Base-by-base conservation (phyloP, 2,888 invertebrate species). In the Macrosoma leucophasiata region DNA sequence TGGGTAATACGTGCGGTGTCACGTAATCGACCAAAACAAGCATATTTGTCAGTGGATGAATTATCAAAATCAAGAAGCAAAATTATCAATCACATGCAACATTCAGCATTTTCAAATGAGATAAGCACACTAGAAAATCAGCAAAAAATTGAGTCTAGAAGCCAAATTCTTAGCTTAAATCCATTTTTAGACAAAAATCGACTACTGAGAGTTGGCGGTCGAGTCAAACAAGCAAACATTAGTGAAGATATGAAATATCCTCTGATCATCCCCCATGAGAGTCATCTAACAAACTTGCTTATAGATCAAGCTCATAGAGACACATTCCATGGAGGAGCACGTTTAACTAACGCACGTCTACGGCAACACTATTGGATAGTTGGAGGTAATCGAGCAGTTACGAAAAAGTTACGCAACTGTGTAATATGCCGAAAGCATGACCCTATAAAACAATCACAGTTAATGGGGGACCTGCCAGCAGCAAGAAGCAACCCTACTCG, bases 391-490 rank as follows among this genome's bases (percentile, higher is more conserved):
- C 31, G 33, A 12, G 11, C 38, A 13, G 32, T 39, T 0, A 49
- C 41, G 20, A 43, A 46, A 12, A 21, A 23, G 3, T 7, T 43
- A n/a, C 24, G 37, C 5, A 13, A 18, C 2, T 46, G 45, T 10
- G 23, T 45, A 2, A 41, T 11, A 1, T 48, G 43, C 13, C 14
- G 31, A 6, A 30, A 25, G 26, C 14, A 43, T 9, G 24, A 40
- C 2, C 36, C 39, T 8, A 15, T 3, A 7, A 37, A 20, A 11
- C 37, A 37, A 25, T 5, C 33, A 6, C 43, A 43, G 11, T 5
- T 44, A 7, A 41, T 39, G 36, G 45, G 38, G 20, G 41, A 44
- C 18, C 15, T 47, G 9, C 44, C 41, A 0, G 10, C 13, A 2
- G 15, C 27, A n/a, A n/a, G 27, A 7, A 14, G 9, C 5, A 27